Conservation (phyloP, 1,140 invertebrate species). For the Ostrea denselamellosa region DNA sequence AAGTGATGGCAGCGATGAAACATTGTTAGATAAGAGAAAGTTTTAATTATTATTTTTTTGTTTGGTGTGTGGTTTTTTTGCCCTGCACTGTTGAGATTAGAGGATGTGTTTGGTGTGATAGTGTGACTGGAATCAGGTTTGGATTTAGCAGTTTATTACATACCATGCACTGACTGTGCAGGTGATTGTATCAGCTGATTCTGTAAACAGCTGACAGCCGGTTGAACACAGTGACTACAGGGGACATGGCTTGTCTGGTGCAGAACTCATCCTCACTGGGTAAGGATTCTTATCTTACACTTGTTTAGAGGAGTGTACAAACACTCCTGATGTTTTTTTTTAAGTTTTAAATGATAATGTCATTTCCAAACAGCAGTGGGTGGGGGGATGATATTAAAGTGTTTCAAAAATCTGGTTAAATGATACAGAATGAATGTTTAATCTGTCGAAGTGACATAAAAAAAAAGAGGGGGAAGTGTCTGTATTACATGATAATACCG, state of each 20-base stretch:
- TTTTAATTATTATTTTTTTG: constrained; percentile 22
- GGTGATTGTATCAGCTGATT: constrained; percentile 29
- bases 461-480: too few species aligned
- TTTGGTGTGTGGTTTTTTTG: constrained; percentile 13
- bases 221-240: constrained; percentile 5
- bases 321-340: not conserved
- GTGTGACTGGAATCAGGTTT: not conserved
- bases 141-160: not conserved
- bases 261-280: constrained; percentile 26
- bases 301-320: constrained; percentile 16
- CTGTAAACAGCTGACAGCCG: not conserved
- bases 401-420: not conserved
- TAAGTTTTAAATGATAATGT: not conserved
- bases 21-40: constrained; percentile 24
- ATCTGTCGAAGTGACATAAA: not conserved
- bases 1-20: constrained; percentile 20
- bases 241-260: constrained; percentile 26
- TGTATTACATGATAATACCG: not conserved
- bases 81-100: constrained; percentile 12
- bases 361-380: not conserved
- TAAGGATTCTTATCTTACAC: constrained; percentile 5
- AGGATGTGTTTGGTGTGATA: not conserved
- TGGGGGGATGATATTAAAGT: not conserved
- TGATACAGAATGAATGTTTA: not conserved
- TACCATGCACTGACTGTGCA: not conserved